A percentile compares a stretch with the other conserved stretches of the same genome.
These are phyloP conservation scores for Teleogryllus occipitalis DNA, from an alignment of 1,140 invertebrate genomes.

Conservation along the genomic window DNA sequence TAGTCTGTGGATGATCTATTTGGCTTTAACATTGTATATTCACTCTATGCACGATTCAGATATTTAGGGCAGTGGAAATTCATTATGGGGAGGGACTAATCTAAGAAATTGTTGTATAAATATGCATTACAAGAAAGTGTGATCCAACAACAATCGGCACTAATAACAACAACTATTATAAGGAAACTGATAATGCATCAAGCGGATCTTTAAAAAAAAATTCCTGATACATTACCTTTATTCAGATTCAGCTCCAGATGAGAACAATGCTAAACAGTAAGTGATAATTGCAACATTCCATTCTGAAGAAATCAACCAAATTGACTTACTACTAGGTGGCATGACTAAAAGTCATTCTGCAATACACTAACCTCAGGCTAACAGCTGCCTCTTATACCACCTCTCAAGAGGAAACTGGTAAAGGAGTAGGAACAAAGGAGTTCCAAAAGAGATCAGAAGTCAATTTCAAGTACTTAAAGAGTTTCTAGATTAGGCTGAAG, in stretches of 20 bases:
- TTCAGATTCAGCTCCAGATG: neutral
- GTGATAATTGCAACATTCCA: constrained; percentile 1
- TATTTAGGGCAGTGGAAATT: too few species aligned
- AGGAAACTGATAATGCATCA: neutral
- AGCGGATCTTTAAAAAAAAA: neutral
- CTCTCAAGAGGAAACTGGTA: too few species aligned
- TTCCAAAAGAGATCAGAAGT: too few species aligned
- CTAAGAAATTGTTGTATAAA: neutral
- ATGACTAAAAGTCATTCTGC: neutral
- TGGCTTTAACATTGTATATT: too few species aligned
- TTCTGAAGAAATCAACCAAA: neutral
- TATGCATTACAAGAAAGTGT: too few species aligned
- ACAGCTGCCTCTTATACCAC: neutral
- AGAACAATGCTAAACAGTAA: constrained; percentile 5
- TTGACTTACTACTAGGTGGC: neutral
- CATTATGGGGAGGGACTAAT: neutral
- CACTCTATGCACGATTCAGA: too few species aligned
- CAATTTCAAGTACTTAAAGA: too few species aligned
- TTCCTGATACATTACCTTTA: neutral
- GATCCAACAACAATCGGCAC: too few species aligned
- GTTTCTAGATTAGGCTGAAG: too few species aligned
- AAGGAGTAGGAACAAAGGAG: too few species aligned
- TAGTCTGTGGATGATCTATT: too few species aligned
- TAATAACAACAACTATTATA: neutral
- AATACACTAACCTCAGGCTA: neutral